phyloP scores from a whole-genome alignment of 2,113 vertebrate genomes.

The Chitala chitala region DNA sequence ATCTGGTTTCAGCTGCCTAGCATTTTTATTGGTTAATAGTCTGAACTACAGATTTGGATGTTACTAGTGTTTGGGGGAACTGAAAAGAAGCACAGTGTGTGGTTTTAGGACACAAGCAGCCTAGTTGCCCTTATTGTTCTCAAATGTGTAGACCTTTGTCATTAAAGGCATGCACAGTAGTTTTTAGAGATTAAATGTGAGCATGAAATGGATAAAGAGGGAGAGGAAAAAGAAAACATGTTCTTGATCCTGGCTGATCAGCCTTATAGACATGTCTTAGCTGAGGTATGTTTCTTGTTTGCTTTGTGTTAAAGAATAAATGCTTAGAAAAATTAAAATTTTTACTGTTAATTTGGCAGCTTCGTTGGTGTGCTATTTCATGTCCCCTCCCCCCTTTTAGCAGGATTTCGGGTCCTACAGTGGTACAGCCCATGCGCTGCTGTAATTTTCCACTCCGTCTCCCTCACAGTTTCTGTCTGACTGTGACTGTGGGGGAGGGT shows the following conservation, averaged over 20 bases:
- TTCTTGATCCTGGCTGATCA: too few relatives aligned
- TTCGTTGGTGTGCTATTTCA: not conserved
- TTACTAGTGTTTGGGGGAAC: not conserved
- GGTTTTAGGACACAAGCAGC: not conserved
- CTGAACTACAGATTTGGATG: not conserved
- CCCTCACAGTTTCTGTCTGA: conserved; percentile 15
- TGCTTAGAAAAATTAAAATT: too few relatives aligned
- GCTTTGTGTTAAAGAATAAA: too few relatives aligned
- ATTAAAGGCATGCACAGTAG: too few relatives aligned
- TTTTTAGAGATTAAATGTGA: too few relatives aligned
- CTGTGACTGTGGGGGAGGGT: conserved; percentile 18
- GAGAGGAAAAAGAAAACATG: not conserved
- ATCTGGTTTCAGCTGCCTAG: conserved; percentile 1
- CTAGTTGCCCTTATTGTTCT: too few relatives aligned
- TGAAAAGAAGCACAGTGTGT: too few relatives aligned
- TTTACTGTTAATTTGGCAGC: not conserved
- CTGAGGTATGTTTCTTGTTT: too few relatives aligned
- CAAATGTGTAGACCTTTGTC: too few relatives aligned
- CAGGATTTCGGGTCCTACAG: not conserved
- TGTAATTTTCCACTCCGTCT: conserved; percentile 28
- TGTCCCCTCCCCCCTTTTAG: not conserved
- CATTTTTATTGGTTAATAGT: conserved; percentile 14
- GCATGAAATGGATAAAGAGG: not conserved
- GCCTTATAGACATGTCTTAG: too few relatives aligned
- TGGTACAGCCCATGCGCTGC: conserved; percentile 24